Percentiles rank a stretch among this genome's conserved stretches.
These are phyloP conservation scores for Caenorhabditis sp. DNA, from an alignment of 2,888 invertebrate genomes.

Conservation along the genomic window DNA sequence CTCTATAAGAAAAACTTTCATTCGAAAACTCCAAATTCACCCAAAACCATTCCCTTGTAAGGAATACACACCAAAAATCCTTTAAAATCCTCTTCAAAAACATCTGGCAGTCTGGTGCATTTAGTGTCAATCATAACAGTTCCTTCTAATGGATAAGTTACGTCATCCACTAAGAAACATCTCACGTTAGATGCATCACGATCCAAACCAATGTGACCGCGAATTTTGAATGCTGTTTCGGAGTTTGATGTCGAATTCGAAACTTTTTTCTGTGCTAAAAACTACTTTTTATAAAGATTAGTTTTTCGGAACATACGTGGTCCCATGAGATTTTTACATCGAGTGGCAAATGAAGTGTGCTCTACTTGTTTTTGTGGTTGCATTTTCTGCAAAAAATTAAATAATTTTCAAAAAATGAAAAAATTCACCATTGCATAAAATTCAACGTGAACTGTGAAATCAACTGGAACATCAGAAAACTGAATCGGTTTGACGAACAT, in stretches of 20 bases:
- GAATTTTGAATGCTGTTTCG: conserved; percentile 27
- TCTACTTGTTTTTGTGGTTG: conserved; percentile 14
- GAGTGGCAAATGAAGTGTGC: conserved; percentile 15
- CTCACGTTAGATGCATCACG: conserved; percentile 25
- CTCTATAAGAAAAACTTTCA: no score
- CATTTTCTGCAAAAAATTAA: conserved; percentile 12
- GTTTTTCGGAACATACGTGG: conserved; percentile 20
- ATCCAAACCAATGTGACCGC: conserved; percentile 31
- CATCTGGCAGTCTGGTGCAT: conserved; percentile 46
- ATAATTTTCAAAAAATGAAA: background rate
- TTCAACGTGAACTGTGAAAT: conserved; percentile 52
- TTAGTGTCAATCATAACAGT: conserved; percentile 48
- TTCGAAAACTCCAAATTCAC: no score
- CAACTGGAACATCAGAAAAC: conserved; percentile 52
- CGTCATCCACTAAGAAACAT: conserved; percentile 49
- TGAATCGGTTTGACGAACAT: conserved; percentile 45
- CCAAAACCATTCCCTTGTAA: no score
- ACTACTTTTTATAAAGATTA: background rate
- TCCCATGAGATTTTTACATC: conserved; percentile 34
- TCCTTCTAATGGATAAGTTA: conserved; percentile 61
- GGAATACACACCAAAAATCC: conserved; percentile 50
- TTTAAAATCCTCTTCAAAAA: conserved; percentile 52
- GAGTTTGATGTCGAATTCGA: background rate
- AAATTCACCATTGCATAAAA: conserved; percentile 54
- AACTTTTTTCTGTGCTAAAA: conserved; percentile 12